Evolutionary conservation across 2,113 vertebrate species (phyloP), one percentile per base, ranked within the genome.

Genomic region (Pagrus major): DNA sequence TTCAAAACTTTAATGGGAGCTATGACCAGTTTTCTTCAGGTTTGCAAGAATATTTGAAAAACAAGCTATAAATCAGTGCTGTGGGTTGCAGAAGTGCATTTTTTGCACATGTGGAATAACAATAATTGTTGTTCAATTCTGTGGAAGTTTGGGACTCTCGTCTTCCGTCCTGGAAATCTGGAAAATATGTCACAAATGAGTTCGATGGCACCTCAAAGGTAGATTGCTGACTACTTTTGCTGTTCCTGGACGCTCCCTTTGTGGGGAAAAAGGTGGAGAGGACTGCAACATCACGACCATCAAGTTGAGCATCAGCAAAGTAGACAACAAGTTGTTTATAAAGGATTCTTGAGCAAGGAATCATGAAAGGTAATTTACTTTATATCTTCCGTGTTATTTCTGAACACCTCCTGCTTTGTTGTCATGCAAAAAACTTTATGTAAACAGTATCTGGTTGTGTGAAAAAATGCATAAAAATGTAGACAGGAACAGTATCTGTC

Each of bases 331-430:
- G 41, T 59, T 59, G 35, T 47, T 47, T 54, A n/a, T 6, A 69
- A 20, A 58, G 71, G 61, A 60, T 41, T 49, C 44, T 80, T 49
- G 29, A 78, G 27, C 18, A 71, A 76, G 56, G 78, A 92, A 92
- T 66, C 89, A 95, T 95, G 95, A 95, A 95, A 95, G 95, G 95
- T 95, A 93, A 33, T 52, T 20, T 68, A 23, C 47, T 27, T 64
- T 14, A 44, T 21, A 58, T 80, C n/a, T 15, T 65, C 1, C 16
- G 14, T 27, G 56, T 63, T 23, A 21, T 27, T 63, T 42, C 23
- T n/a, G n/a, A 27, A 33, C 20, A 74, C 35, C 23, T 65, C 2
- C 15, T 39, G n/a, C 21, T 31, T 2, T 3, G 0, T 56, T 42
- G 9, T 31, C 20, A 6, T 70, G 21, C 6, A 46, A 33, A 35